Evolutionary conservation across 2,888 invertebrate species (phyloP), one percentile per base, ranked within the genome.

Genomic region (Drosophila mercatorum): DNA sequence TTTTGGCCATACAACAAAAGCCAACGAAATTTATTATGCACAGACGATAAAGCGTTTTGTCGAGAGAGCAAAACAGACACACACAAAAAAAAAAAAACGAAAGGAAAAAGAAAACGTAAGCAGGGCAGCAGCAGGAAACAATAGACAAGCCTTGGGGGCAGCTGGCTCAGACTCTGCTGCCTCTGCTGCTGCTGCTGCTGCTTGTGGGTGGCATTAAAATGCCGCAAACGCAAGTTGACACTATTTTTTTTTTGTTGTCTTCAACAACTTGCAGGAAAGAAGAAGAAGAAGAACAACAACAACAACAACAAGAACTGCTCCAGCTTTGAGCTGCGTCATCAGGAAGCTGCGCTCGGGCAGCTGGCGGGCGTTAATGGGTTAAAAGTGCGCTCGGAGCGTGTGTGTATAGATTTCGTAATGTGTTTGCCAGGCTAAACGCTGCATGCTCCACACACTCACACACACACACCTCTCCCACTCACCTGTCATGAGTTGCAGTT

Each of bases 341-440:
- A 78, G 69, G 73, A 80, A 81, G 71, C 75, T 60, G 65, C 44
- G 40, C 68, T 78, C 58, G 17, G 75, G 78, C 67, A 64, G 52
- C 63, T 81, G 66, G 69, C 58, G 83, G 80, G 88, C 88, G 87
- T 88, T 86, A 86, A 86, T 88, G 86, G 88, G 88, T 86, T 86
- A 86, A 86, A 87, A 86, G 86, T 86, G 88, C 87, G 88, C 87
- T 83, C 75, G 71, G 78, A 81, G 80, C 86, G 79, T 86, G 86
- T 86, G 84, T 88, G 85, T 86, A 88, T 88, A 86, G 86, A 86
- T 88, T 86, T 84, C 79, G 74, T 88, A 86, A 86, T 86, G 84
- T 84, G 82, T 86, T 82, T 85, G 81, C 80, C 56, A 62, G 59
- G 47, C 67, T 66, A 64, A 64, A 47, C 67, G 55, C 43, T 51